Evolutionary conservation across 1,140 invertebrate genomes (phyloP), one percentile per base, ranked within the genome.

Genomic region (Diorhabda sublineata): DNA sequence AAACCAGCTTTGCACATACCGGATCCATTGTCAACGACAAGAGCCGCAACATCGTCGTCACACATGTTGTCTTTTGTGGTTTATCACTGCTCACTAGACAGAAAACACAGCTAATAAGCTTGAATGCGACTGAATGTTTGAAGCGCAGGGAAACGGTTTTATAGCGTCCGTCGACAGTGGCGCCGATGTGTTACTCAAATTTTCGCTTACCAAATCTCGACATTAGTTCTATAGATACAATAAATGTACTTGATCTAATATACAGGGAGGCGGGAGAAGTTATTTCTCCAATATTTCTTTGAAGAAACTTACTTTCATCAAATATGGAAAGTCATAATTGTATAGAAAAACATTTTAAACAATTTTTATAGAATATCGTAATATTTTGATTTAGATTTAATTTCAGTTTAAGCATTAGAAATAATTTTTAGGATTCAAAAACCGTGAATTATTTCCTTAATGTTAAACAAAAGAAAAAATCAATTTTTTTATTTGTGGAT

Each of bases 1-100:
- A 97, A 97, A 80, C 96, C 95, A 82, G 96, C 95, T 84, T 96
- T 96, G 89, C 93, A 95, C 94, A 97, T 97, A 82, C 94, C 95
- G 85, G 93, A 96, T 74, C 94, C 94, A 88, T 94, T 94, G 85
- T 95, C 93, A 68, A 95, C 90, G 75, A 95, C 92, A 75, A 94
- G 83, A 79, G 93, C 91, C 78, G 90, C 90, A 84, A 94, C 90
- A 83, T 94, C 92, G 83, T 94, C 92, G 87, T 93, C 91, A 88
- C 91, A 92, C 92, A 94, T 94, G 80, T 85, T 90, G 79, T 77
- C 72, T 71, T 58, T 61, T 71, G 66, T 61, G 73, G 77, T 75
- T 77, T 71, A 64, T 75, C 75, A 75, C 69, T 77, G 72, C 76
- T 76, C 72, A 75, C 74, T 73, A 75, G 73, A 77, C 71, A 76